phyloP scores from a whole-genome alignment of 2,888 invertebrate genomes.

The Rhagonycha fulva region DNA sequence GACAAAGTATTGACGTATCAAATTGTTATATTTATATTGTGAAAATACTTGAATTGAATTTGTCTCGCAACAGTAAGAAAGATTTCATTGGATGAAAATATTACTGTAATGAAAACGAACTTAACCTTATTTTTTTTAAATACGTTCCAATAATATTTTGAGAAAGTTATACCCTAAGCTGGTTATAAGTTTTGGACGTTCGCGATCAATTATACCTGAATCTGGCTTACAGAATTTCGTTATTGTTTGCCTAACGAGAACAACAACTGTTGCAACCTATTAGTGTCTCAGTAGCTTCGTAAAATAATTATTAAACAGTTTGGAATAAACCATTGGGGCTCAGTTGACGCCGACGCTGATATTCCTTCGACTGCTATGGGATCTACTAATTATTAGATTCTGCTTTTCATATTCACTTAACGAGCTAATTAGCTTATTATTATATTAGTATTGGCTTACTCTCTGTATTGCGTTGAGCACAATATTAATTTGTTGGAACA shows the following conservation, averaged over 20 bases:
- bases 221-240: constrained; percentile 21
- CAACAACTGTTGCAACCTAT: constrained; percentile 30
- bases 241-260: constrained; percentile 27
- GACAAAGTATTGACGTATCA: not conserved
- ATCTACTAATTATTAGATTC: constrained; percentile 39
- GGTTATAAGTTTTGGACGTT: constrained; percentile 12
- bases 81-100: not conserved
- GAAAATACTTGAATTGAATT: not conserved
- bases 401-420: constrained; percentile 42
- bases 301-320: constrained; percentile 32
- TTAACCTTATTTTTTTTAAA: too few relatives aligned
- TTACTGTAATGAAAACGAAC: not conserved
- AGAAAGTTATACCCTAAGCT: not conserved
- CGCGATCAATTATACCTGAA: constrained; percentile 30
- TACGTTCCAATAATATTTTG: not conserved
- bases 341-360: constrained; percentile 21
- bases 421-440: constrained; percentile 41
- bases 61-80: not conserved
- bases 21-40: not conserved
- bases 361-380: constrained; percentile 16
- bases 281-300: constrained; percentile 26
- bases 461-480: constrained; percentile 12
- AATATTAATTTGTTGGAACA: not conserved
- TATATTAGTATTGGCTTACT: constrained; percentile 41
- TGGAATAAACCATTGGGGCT: constrained; percentile 23